Evolutionary conservation across 92 coral and sea anemone genomes (phyloP), one percentile per base, ranked within the genome.

Genomic region (Meandrina meandrites): DNA sequence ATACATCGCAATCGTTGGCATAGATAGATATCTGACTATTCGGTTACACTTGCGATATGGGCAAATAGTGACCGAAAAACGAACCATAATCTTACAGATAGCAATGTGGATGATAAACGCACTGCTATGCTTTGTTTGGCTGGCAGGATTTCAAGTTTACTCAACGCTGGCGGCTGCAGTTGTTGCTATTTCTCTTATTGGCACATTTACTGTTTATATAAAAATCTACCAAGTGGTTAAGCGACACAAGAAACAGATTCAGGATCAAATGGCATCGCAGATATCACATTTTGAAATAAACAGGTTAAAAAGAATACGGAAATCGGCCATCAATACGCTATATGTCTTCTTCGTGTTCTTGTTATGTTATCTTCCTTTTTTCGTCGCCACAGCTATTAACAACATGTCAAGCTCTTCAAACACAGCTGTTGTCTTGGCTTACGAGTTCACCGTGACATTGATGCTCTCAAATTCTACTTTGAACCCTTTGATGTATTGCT

Each of bases 401-500:
- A 82, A 69, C 62, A 70, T 70, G 50, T 50, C 14, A 1, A 69
- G 0, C 51, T 22, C 78, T 37, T 22, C 62, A 70, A 50, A 31
- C 14, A 51, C 47, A 21, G 19, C 14, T 19, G 48, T 37, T 28
- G 67, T 70, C 0, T 50, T 50, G 24, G 34, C 32, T 2, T 82
- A 69, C 66, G 86, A 82, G 62, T 71, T 82, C 18, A 40, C 79
- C 8, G 37, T 58, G 16, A 82, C 86, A 50, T 14, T 82, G 11
- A 82, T 82, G 86, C 67, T 82, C 16, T 82, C 48, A 8, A 82
- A 82, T 32, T 82, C 86, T 24, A 67, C 86, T 4, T 11, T 82
- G 66, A 82, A 82, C 51, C 86, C 86, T 9, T 5, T 82, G 15
- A 82, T 82, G 86, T 82, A 82, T 66, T 82, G 86, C 32, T 70